phyloP scores from a whole-genome alignment of 2,113 vertebrate species.

The Chascanopsetta lugubris region DNA sequence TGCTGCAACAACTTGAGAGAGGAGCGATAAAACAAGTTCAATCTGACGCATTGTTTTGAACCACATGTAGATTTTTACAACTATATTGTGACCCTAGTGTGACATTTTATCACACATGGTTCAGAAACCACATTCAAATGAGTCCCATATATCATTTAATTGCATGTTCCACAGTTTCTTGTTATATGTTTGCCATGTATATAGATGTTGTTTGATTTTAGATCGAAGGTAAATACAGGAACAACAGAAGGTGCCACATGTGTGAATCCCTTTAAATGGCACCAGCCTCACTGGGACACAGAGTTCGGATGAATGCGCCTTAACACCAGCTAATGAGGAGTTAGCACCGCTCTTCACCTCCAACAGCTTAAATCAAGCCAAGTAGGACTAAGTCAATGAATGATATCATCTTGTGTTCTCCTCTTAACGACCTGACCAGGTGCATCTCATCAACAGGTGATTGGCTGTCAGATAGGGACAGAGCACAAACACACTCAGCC shows the following conservation, averaged over 20 bases:
- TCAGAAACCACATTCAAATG: conserved; percentile 18
- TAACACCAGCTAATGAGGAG: conserved; percentile 17
- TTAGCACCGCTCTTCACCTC: neutral
- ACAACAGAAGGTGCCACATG: conserved; percentile 5
- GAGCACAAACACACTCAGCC: no score
- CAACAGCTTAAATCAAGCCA: neutral
- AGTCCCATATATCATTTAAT: conserved; percentile 2
- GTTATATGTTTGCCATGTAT: conserved; percentile 51
- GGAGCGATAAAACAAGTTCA: conserved; percentile 39
- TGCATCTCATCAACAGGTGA: no score
- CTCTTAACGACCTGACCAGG: no score
- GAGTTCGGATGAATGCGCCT: conserved; percentile 6
- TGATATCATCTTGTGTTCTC: neutral
- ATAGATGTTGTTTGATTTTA: conserved; percentile 43
- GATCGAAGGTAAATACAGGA: neutral
- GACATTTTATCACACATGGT: conserved; percentile 4
- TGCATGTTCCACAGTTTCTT: conserved; percentile 26
- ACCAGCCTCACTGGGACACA: conserved; percentile 22
- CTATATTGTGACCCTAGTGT: conserved; percentile 25
- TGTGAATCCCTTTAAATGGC: conserved; percentile 18
- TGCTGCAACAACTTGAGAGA: conserved; percentile 48
- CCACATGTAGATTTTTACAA: conserved; percentile 13
- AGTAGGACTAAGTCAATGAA: neutral
- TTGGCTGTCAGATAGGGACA: no score
- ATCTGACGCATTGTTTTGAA: conserved; percentile 42